A percentile compares a stretch with the other conserved stretches of the same genome.
These are phyloP conservation scores for Dreissena polymorpha DNA, from an alignment of 1,140 invertebrate genomes.

Conservation along the genomic window DNA sequence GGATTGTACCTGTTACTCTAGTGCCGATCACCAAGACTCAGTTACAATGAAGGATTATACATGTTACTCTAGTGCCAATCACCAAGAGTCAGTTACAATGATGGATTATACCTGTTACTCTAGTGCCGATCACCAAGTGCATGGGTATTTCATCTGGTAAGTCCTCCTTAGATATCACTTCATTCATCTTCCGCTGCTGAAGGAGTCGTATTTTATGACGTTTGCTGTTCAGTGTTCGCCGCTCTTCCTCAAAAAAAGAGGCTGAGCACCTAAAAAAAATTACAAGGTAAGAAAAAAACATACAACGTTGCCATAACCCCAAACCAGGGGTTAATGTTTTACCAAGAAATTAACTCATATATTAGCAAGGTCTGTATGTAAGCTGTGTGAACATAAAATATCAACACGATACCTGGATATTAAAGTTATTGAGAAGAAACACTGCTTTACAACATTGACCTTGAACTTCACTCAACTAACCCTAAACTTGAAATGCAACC, in stretches of 20 bases:
- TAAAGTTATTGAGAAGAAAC: no score
- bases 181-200: conserved; percentile 95
- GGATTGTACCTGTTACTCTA: no score
- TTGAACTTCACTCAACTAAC: no score
- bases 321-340: not conserved
- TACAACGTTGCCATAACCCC: not conserved
- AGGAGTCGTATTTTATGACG: conserved; percentile 95
- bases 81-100: no score
- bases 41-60: no score
- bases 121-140: conserved; percentile 97
- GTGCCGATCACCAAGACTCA: no score
- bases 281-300: not conserved
- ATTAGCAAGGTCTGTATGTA: no score
- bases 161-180: conserved; percentile 89
- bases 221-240: conserved; percentile 93
- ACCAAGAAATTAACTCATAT: not conserved
- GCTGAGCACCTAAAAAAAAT: conserved; percentile 79
- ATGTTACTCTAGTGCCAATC: no score
- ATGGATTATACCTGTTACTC: conserved; percentile 88
- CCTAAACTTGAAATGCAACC: no score
- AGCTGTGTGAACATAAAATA: no score
- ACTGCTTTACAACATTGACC: no score
- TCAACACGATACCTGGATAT: no score
- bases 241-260: conserved; percentile 97
- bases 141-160: conserved; percentile 96